A percentile compares a stretch with the other conserved stretches of the same genome.
These are phyloP conservation scores for Pagrus major DNA, from an alignment of 2,113 vertebrate genomes.

Conservation along the genomic window DNA sequence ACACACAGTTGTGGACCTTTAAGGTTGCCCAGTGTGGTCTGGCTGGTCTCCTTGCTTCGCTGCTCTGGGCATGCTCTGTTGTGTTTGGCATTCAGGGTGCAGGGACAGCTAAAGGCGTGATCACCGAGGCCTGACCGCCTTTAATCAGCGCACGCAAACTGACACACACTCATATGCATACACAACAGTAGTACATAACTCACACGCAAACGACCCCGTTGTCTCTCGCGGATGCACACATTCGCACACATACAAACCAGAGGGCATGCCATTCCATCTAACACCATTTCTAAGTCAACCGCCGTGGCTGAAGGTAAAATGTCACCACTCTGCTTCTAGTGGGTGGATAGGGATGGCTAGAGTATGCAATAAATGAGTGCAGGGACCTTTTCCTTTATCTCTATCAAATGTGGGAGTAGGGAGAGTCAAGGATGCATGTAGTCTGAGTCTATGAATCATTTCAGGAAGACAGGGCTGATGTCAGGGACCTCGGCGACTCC, in stretches of 20 bases:
- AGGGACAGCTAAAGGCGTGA: constrained; percentile 77
- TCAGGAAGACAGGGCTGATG: constrained; percentile 33
- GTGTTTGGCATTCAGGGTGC: constrained; percentile 83
- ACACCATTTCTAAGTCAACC: constrained; percentile 64
- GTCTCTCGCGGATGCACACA: constrained; percentile 17
- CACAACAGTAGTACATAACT: constrained; percentile 34
- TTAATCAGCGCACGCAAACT: constrained; percentile 80
- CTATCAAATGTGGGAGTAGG: constrained; percentile 42
- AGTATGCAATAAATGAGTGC: constrained; percentile 51
- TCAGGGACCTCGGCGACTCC: constrained; percentile 21
- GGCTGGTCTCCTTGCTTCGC: constrained; percentile 68
- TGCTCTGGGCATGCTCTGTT: constrained; percentile 79
- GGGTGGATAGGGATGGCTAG: constrained; percentile 29
- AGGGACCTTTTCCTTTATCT: constrained; percentile 70
- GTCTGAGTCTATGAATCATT: constrained; percentile 54
- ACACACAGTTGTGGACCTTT: constrained; percentile 65
- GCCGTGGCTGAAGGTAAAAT: constrained; percentile 66
- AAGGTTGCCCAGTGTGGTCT: constrained; percentile 63
- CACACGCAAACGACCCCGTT: constrained; percentile 32
- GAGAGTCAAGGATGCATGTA: constrained; percentile 62
- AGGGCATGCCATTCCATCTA: constrained; percentile 53
- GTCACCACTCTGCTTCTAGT: constrained; percentile 54
- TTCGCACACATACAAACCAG: constrained; percentile 18
- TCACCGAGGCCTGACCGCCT: constrained; percentile 82
- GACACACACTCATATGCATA: constrained; percentile 59